Percentiles rank a stretch among this genome's conserved stretches.
Evolutionary conservation across 2,797 vertebrate genomes (phyloP).

Genomic region (Enteromius thamalakanensis): DNA sequence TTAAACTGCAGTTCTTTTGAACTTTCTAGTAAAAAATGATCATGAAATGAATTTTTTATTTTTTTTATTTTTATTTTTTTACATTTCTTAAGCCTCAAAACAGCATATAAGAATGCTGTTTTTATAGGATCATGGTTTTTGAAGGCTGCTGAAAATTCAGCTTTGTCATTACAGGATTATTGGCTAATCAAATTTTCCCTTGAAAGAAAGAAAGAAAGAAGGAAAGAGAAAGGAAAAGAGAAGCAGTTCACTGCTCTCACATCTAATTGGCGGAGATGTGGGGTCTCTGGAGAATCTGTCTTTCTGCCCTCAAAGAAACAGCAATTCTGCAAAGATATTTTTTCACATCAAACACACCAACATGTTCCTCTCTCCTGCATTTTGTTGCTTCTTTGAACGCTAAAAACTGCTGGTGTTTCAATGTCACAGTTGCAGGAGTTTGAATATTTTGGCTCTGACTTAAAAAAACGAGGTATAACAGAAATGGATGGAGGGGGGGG

Average conservation of each 20-base stretch:
- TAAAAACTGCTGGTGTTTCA: slow-evolving; percentile 30
- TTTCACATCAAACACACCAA: slow-evolving; percentile 31
- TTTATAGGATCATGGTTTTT: not conserved
- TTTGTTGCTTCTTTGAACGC: slow-evolving; percentile 30
- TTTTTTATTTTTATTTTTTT: not conserved
- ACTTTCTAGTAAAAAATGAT: too few species aligned
- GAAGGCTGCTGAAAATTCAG: not conserved
- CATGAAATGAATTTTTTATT: too few species aligned
- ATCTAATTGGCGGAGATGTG: slow-evolving; percentile 37
- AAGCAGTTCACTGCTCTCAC: not conserved
- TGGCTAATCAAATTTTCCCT: not conserved
- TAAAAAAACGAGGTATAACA: slow-evolving; percentile 12
- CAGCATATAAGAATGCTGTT: not conserved
- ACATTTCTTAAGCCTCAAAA: not conserved
- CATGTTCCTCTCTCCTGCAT: not conserved
- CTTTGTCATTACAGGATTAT: not conserved
- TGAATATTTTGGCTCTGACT: slow-evolving; percentile 29
- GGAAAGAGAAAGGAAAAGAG: not conserved
- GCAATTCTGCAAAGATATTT: slow-evolving; percentile 40
- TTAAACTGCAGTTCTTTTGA: too few species aligned
- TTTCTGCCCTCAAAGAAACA: slow-evolving; percentile 41
- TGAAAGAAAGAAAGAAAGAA: not conserved
- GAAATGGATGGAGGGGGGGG: slow-evolving; percentile 4
- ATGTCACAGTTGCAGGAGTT: not conserved
- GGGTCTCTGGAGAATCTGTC: slow-evolving; percentile 20